Evolutionary conservation across 2,888 invertebrate genomes (phyloP), one percentile per base, ranked within the genome.

Genomic region (Hirtodrosophila confusa): DNA sequence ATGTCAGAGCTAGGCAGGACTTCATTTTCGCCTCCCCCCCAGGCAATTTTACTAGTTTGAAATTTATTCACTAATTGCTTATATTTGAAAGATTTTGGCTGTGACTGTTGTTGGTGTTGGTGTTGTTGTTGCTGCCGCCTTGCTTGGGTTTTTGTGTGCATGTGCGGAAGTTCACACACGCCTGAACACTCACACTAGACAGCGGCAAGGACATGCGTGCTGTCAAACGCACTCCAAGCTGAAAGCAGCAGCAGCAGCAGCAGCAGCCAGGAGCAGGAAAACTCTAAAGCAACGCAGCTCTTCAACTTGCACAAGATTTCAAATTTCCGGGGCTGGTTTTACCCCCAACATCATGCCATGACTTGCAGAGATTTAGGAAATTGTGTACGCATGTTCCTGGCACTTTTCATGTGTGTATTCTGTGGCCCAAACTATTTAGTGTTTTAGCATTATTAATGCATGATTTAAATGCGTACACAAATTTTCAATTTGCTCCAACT

Each of bases 111-210:
- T 35, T 7, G 24, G n/a, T 7, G n/a, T 29, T 29, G 35, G 17
- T 31, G 35, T n/a, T n/a, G n/a, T n/a, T n/a, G n/a, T n/a, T n/a
- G n/a, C n/a, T n/a, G n/a, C n/a, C n/a, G n/a, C n/a, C 11, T 36
- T 49, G 45, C 31, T 4, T 44, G 10, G 23, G 12, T 17, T 31
- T 24, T 36, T 40, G 64, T 75, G 74, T 76, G 78, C 82, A 85
- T 87, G 69, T 87, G 82, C 87, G 82, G 86, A 80, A 86, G 58
- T 85, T 85, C 86, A 86, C 85, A 87, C 78, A 82, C 77, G 78
- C 77, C 70, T 70, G 83, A 82, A 77, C 84, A 86, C 80, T 72
- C 70, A 58, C 55, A 50, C 48, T 48, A 51, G 47, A 65, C 56
- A 48, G 44, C 45, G 44, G 54, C 66, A 69, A 63, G 60, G 57